Evolutionary conservation across 2,113 vertebrate genomes (phyloP).

Genomic region (Chamaetylas fuelleborni): DNA sequence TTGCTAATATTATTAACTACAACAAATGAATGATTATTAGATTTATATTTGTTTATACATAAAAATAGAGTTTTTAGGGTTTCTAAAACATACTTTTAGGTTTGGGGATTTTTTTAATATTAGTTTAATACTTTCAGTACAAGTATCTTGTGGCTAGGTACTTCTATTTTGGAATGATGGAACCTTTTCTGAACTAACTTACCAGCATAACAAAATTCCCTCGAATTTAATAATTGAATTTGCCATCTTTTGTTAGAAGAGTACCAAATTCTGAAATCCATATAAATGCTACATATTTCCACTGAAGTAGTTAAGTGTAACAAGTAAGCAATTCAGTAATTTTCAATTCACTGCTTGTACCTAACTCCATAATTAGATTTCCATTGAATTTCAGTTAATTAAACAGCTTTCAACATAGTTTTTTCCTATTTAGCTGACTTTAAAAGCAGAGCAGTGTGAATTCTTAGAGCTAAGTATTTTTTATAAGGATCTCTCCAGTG

Average conservation of each 20-base stretch:
- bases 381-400: not conserved
- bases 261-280: not conserved
- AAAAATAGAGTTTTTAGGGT: not conserved
- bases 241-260: not conserved
- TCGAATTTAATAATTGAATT: not conserved
- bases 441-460: not conserved
- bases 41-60: not conserved
- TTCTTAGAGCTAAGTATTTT: not conserved
- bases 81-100: not conserved
- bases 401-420: not conserved
- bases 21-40: not conserved
- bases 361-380: not conserved
- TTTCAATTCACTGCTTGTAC: not conserved
- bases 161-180: not conserved
- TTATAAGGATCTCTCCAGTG: not conserved
- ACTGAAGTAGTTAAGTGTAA: not conserved
- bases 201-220: not conserved
- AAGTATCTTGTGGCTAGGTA: not conserved
- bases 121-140: not conserved
- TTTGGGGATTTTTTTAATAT: rapidly evolving
- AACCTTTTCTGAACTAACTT: not conserved
- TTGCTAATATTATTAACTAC: not conserved
- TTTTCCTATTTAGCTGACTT: not conserved
- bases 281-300: not conserved
- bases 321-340: not conserved